phyloP scores from a whole-genome alignment of 1,140 invertebrate species.

The Brachionus sp. region DNA sequence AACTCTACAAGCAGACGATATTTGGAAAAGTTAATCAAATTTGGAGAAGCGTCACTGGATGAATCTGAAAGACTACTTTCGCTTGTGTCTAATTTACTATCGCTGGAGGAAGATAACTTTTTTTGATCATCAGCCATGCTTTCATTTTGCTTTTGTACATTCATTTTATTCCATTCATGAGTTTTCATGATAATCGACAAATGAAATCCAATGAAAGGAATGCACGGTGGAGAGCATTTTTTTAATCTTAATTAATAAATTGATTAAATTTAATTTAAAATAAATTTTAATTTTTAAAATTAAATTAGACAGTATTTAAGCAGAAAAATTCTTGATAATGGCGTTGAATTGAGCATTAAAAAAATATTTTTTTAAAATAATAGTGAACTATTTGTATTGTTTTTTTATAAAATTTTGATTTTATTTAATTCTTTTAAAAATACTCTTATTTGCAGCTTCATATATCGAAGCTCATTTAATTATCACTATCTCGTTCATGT shows the following conservation, averaged over 20 bases:
- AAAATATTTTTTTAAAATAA: no score
- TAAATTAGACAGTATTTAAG: no score
- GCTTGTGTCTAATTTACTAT: not conserved
- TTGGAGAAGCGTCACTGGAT: not conserved
- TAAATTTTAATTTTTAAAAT: no score
- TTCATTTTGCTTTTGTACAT: constrained; percentile 9
- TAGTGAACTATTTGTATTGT: not conserved
- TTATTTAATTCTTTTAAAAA: no score
- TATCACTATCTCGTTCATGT: no score
- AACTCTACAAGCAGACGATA: constrained; percentile 28
- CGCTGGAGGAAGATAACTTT: not conserved
- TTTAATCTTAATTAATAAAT: constrained; percentile 12
- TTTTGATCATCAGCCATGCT: not conserved
- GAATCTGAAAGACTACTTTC: not conserved
- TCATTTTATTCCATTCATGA: constrained; percentile 22
- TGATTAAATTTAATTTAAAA: not conserved
- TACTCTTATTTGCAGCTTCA: no score
- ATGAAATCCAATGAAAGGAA: constrained; percentile 32
- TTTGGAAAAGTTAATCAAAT: constrained; percentile 42
- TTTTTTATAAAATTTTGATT: not conserved
- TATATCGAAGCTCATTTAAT: no score
- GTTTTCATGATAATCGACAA: constrained; percentile 1
- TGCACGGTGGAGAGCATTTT: constrained; percentile 27
- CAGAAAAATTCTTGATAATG: no score
- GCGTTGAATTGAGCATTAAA: no score